These are phyloP conservation scores for Aphelenchoides bicaudatus DNA, from an alignment of 2,888 invertebrate species.

Conservation along the genomic window DNA sequence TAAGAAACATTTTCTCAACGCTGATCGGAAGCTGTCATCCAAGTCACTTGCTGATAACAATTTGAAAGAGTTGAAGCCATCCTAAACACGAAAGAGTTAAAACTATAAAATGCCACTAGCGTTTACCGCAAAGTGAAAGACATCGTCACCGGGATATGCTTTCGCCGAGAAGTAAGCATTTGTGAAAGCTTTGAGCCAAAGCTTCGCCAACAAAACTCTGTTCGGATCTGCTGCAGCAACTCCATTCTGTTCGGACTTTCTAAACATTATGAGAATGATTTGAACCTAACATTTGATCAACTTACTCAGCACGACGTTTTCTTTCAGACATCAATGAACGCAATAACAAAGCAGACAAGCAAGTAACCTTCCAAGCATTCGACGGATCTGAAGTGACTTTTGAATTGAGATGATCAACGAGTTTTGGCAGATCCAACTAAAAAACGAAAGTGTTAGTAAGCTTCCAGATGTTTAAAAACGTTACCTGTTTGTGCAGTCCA, in stretches of 20 bases:
- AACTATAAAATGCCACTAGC: not conserved
- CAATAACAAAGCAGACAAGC: not conserved
- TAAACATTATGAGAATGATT: no score
- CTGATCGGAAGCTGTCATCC: not conserved
- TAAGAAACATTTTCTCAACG: constrained; percentile 9
- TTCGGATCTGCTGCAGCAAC: no score
- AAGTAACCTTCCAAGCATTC: not conserved
- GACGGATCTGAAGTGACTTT: no score
- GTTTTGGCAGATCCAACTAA: no score
- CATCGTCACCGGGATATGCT: constrained; percentile 9
- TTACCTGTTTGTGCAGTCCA: no score
- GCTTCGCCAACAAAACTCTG: constrained; percentile 5
- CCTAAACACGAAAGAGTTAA: not conserved
- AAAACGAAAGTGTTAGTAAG: no score
- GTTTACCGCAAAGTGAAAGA: not conserved
- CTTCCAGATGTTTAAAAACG: no score
- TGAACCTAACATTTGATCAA: no score
- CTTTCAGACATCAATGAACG: no score
- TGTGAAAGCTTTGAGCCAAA: constrained; percentile 15
- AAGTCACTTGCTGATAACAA: not conserved
- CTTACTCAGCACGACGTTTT: no score
- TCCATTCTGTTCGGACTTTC: no score
- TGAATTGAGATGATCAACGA: no score
- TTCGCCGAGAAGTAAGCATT: constrained; percentile 11
- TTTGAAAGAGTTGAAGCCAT: not conserved